Evolutionary conservation across 2,888 invertebrate species (phyloP), one percentile per base, ranked within the genome.

Genomic region (Drosophila crucigera): DNA sequence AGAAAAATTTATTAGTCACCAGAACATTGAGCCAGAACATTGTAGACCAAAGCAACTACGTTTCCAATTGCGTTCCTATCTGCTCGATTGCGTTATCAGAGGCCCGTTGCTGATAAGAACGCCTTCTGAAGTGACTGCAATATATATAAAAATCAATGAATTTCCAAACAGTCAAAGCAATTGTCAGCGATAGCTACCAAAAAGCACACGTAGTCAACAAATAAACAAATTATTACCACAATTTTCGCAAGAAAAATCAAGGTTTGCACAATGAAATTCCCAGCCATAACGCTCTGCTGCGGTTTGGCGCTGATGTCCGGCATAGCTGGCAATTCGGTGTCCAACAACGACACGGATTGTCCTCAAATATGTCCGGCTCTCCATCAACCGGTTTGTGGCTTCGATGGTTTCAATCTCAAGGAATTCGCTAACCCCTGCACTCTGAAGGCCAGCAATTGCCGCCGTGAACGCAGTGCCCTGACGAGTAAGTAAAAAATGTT

Each of bases 381-480:
- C 28, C 84, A 83, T 56, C 60, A 66, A 5, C 92, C 92, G 2
- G 68, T 86, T 41, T 92, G 93, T 60, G 92, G 80, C 31, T 77
- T 85, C 28, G 84, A 92, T 78, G 93, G 92, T 28, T 72, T 58
- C 37, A 68, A 79, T 25, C 84, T 76, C 47, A 85, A 89, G 55
- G 83, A 92, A 62, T 92, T 92, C 39, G 81, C 73, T 68, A 92
- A 90, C 31, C 11, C 6, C 4, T 92, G 92, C 69, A 78, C 82
- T 30, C 64, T 92, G 6, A 65, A 78, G 59, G 68, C 76, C 30
- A 83, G 74, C 66, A 92, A 93, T 64, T 92, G 92, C 66, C 89
- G 87, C 49, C 86, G 86, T 2, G 70, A 82, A 53, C 84, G 89
- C 33, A 79, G 54, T 35, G 73, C 68, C 14, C 67, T 66, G 22